Base-by-base conservation (phyloP, 2,888 invertebrate genomes). In the Nowickia ferox region DNA sequence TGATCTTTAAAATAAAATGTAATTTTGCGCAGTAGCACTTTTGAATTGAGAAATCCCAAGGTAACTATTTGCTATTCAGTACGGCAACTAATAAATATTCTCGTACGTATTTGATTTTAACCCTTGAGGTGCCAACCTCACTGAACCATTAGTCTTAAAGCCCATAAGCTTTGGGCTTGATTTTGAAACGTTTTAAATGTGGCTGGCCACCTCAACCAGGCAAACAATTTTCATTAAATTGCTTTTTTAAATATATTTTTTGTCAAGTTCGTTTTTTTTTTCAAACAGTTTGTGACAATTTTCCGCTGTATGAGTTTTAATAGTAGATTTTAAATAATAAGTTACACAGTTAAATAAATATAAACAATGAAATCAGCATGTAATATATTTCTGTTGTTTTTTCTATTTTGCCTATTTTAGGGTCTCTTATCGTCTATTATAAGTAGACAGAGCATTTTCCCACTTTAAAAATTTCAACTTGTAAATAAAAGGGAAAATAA, bases 261-360 rank as follows among this genome's bases (percentile, higher is more conserved):
- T 66, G 4, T 30, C 30, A 30, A 30, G 4, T 22, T 22, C 51
- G 72, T 55, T n/a, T 78, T n/a, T 65, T 57, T 61, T 75, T 59
- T 75, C 46, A 66, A 78, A 82, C 65, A 78, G 74, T 86, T 82
- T 76, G 85, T 59, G 85, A 86, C 85, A 86, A 86, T 86, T 86
- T 86, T 86, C 85, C 83, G 83, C 59, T 83, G 46, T 72, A 46
- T 86, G 79, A 63, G 76, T 79, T 81, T 76, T 30, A 69, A 83
- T 61, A 81, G 66, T 42, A 80, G 76, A 77, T 72, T 81, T 66
- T 10, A 75, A 46, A 72, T 55, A 77, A 46, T 57, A 44, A 59
- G 10, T 59, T 17, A 59, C 30, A 55, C 22, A 53, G 4, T 11
- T 40, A 48, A 11, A 57, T 40, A 48, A 11, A 57, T 11, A 51